A percentile compares a stretch with the other conserved stretches of the same genome.
These are phyloP conservation scores for Eubasilissa splendida DNA, from an alignment of 2,888 invertebrate species.

Conservation along the genomic window DNA sequence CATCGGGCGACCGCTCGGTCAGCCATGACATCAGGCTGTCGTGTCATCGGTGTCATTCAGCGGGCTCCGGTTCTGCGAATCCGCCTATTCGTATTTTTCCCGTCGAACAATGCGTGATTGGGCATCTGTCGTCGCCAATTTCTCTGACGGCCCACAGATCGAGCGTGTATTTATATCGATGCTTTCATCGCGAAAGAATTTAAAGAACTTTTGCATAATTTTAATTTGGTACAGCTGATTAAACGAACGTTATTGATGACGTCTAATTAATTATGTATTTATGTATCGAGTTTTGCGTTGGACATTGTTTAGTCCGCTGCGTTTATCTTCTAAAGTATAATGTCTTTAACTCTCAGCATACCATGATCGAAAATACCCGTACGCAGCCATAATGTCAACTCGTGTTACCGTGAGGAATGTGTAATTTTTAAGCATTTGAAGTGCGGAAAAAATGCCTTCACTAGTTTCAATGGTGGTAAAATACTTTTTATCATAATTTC, in stretches of 20 bases:
- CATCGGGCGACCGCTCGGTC: neutral
- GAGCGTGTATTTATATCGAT: neutral
- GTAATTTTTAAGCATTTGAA: too few relatives aligned
- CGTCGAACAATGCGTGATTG: neutral
- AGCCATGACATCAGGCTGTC: slow-evolving; percentile 23
- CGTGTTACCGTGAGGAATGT: too few relatives aligned
- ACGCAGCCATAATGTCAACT: too few relatives aligned
- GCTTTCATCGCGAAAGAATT: slow-evolving; percentile 11
- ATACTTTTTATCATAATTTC: too few relatives aligned
- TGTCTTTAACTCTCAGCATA: too few relatives aligned
- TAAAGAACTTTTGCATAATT: neutral
- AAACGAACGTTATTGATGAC: neutral
- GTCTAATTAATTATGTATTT: neutral
- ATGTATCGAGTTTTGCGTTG: neutral
- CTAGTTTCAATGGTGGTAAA: too few relatives aligned
- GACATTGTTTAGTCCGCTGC: too few relatives aligned
- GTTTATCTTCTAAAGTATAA: too few relatives aligned
- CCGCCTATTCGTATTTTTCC: neutral
- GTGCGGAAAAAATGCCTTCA: too few relatives aligned
- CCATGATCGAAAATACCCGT: too few relatives aligned
- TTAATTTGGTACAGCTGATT: neutral
- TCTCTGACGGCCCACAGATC: neutral
- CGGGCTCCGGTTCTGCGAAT: neutral
- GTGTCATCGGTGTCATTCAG: neutral
- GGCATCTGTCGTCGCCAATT: neutral